phyloP scores from a whole-genome alignment of 2,888 invertebrate species.

The Rhagophthalmus giganteus region DNA sequence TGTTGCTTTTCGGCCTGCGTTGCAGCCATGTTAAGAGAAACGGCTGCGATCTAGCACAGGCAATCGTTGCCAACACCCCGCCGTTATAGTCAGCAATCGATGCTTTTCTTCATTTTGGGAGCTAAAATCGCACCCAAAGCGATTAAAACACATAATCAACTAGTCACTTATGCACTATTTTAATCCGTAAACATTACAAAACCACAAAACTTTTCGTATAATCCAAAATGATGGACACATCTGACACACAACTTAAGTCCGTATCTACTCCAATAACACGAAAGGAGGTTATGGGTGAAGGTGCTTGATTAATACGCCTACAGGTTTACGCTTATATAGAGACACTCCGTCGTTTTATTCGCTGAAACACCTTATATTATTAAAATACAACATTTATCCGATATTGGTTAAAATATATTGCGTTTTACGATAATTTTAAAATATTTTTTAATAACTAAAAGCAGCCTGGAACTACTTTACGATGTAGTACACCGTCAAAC shows the following conservation, averaged over 20 bases:
- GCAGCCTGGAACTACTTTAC: conserved; percentile 51
- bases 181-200: conserved; percentile 52
- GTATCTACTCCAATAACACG: conserved; percentile 76
- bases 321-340: conserved; percentile 28
- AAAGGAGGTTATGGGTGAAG: conserved; percentile 77
- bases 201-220: conserved; percentile 55
- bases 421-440: too few relatives aligned
- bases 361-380: too few relatives aligned
- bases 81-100: conserved; percentile 55
- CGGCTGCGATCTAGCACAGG: conserved; percentile 57
- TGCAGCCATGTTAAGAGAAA: conserved; percentile 75
- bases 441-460: conserved; percentile 10
- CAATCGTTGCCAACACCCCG: conserved; percentile 66
- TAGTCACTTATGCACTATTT: conserved; percentile 50
- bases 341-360: conserved; percentile 37
- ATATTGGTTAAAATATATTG: too few relatives aligned
- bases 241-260: conserved; percentile 74
- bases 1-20: conserved; percentile 82
- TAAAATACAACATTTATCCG: too few relatives aligned
- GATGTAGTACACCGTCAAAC: conserved; percentile 46
- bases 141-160: conserved; percentile 58
- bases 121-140: conserved; percentile 51
- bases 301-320: conserved; percentile 69
- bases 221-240: conserved; percentile 62
- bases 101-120: conserved; percentile 54